These are phyloP conservation scores for Telmatochromis sp. DNA, from an alignment of 2,113 vertebrate species.

Conservation along the genomic window DNA sequence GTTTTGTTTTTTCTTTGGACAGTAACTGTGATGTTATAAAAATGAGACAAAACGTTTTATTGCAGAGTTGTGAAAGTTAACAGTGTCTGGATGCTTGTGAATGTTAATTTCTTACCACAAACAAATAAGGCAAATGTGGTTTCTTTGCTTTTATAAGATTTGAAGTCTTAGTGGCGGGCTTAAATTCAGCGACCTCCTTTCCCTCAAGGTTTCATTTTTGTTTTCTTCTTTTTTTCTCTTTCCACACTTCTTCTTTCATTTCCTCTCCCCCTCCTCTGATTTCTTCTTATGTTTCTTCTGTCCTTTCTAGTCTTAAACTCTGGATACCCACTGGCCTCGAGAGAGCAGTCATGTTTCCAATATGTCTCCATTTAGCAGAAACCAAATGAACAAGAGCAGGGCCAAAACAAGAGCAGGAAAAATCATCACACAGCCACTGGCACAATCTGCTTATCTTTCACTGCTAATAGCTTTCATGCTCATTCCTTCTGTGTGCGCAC, in stretches of 20 bases:
- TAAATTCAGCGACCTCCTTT: neutral
- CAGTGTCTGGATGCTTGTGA: conserved; percentile 51
- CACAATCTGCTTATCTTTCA: conserved; percentile 52
- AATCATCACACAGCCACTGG: conserved; percentile 50
- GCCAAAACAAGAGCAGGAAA: conserved; percentile 51
- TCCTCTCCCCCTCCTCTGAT: neutral
- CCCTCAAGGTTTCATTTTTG: neutral
- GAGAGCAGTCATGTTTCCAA: conserved; percentile 47
- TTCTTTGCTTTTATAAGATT: conserved; percentile 30
- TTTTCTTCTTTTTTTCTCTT: neutral
- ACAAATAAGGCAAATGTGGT: conserved; percentile 38
- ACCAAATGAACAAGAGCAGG: conserved; percentile 31
- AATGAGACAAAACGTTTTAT: conserved; percentile 55
- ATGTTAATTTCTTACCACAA: conserved; percentile 38
- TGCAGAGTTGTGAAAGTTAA: conserved; percentile 55
- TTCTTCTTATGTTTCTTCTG: neutral
- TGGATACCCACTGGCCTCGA: conserved; percentile 20
- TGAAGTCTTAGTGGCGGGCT: neutral
- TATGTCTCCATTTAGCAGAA: conserved; percentile 52
- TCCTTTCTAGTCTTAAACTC: conserved; percentile 1
- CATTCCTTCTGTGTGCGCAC: neutral
- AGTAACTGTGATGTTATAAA: conserved; percentile 42
- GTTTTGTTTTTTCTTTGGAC: conserved; percentile 21
- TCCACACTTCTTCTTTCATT: neutral
- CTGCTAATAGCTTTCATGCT: conserved; percentile 35